Base-by-base conservation (phyloP, 2,888 invertebrate genomes). In the Digitonthophagus gazella region DNA sequence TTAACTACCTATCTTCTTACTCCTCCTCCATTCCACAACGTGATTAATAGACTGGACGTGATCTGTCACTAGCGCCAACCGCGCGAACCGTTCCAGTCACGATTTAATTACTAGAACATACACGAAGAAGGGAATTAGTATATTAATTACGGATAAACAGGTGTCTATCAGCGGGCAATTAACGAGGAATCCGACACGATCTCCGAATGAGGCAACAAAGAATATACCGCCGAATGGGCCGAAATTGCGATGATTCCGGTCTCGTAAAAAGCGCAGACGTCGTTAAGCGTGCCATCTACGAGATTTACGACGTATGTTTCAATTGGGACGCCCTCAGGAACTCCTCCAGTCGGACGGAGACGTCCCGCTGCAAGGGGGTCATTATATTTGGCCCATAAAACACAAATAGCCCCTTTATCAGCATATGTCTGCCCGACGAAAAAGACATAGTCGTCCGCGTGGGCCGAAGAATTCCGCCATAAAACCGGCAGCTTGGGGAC, bases 351-450 rank as follows among this genome's bases (percentile, higher is more conserved):
- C 28, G 1, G 28, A 44, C 28, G 6, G 6, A 44, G 28, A 44
- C 28, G 28, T 44, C 11, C 28, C 11, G 3, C 22, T 22, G 22
- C 22, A 22, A 75, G 75, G 75, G 72, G 72, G 73, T 74, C 78
- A 75, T 79, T 79, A 77, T 75, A 75, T 76, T 75, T 78, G 78
- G 75, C 74, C 74, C 78, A 80, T 80, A 78, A 80, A 79, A 75
- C 74, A 70, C 74, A 75, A 76, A 78, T 75, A 75, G 75, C 75
- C 20, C 73, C 74, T 76, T 76, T 76, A 77, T 75, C 77, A 77
- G 77, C 79, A 79, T 79, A 80, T 79, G 78, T 76, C 76, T 74
- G 28, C 3, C 28, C 28, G 28, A 11, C 28, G 28, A 44, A 44
- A 44, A 44, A 11, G 28, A 44, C 28, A 44, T 44, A 44, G 28